Percentiles rank a stretch among this genome's conserved stretches.
phyloP scores from a whole-genome alignment of 1,140 invertebrate genomes.

The Drosophila subobscura region DNA sequence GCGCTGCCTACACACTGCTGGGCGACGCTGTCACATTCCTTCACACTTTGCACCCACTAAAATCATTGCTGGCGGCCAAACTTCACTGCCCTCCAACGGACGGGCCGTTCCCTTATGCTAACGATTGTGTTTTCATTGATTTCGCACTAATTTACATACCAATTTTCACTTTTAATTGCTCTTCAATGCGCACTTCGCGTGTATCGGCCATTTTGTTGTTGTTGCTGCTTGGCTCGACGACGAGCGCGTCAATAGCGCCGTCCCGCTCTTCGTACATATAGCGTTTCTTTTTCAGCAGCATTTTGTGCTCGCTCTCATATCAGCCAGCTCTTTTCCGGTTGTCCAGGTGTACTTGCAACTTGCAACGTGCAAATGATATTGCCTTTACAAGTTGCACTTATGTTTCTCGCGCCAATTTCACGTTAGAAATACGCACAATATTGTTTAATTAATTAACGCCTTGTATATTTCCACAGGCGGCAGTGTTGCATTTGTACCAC shows the following conservation, averaged over 20 bases:
- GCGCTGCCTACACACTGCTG: slow-evolving; percentile 24
- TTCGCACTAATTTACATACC: slow-evolving; percentile 86
- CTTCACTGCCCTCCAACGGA: slow-evolving; percentile 35
- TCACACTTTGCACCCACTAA: slow-evolving; percentile 65
- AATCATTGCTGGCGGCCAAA: slow-evolving; percentile 33
- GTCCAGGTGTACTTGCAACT: slow-evolving; percentile 20
- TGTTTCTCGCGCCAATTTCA: slow-evolving; percentile 33
- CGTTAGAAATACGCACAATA: background rate
- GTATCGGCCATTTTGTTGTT: slow-evolving; percentile 91
- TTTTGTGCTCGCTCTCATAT: slow-evolving; percentile 52
- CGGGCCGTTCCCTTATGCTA: slow-evolving; percentile 27
- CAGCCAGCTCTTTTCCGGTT: slow-evolving; percentile 23
- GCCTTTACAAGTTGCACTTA: slow-evolving; percentile 56
- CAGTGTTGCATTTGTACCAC: background rate
- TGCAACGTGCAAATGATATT: slow-evolving; percentile 31
- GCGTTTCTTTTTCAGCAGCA: slow-evolving; percentile 83
- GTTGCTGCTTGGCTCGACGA: slow-evolving; percentile 73
- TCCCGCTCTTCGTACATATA: slow-evolving; percentile 79
- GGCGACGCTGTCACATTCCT: slow-evolving; percentile 66
- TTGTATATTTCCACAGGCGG: background rate
- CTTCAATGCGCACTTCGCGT: slow-evolving; percentile 92
- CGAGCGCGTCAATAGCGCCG: slow-evolving; percentile 62
- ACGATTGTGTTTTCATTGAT: slow-evolving; percentile 42
- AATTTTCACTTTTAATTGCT: slow-evolving; percentile 94
- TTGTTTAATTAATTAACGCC: background rate